Evolutionary conservation across 2,888 invertebrate species (phyloP).

Genomic region (Bedellia somnulentella): DNA sequence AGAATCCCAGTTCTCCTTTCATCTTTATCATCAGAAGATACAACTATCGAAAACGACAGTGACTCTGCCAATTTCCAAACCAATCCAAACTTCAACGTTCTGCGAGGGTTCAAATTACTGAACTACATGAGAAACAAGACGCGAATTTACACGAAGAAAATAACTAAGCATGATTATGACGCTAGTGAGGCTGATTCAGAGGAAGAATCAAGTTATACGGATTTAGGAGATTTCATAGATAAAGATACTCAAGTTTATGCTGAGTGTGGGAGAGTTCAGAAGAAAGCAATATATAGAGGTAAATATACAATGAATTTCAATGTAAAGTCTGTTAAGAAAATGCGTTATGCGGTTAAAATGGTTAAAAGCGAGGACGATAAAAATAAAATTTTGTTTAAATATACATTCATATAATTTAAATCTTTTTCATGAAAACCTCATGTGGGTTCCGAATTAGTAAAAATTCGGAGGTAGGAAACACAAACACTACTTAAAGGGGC

Average conservation of each 20-base stretch:
- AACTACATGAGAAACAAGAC: slow-evolving; percentile 29
- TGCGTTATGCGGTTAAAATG: too few relatives aligned
- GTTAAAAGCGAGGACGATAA: too few relatives aligned
- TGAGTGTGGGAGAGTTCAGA: slow-evolving; percentile 26
- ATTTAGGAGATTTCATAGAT: slow-evolving; percentile 13
- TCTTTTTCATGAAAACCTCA: too few relatives aligned
- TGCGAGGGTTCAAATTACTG: slow-evolving; percentile 40
- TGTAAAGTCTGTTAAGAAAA: too few relatives aligned
- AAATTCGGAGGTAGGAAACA: too few relatives aligned
- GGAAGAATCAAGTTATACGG: slow-evolving; percentile 6
- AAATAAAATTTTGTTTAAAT: too few relatives aligned
- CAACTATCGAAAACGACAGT: slow-evolving; percentile 17
- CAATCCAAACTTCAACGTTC: slow-evolving; percentile 38
- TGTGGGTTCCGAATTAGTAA: too few relatives aligned
- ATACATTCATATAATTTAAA: too few relatives aligned
- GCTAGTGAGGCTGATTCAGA: slow-evolving; percentile 14
- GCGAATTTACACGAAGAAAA: slow-evolving; percentile 15
- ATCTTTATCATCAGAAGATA: too few relatives aligned
- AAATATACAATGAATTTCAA: too few relatives aligned
- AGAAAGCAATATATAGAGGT: slow-evolving; percentile 10
- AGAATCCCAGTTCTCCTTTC: too few relatives aligned
- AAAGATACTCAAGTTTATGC: slow-evolving; percentile 22
- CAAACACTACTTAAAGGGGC: too few relatives aligned
- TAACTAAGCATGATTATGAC: slow-evolving; percentile 4
- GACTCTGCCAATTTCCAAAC: slow-evolving; percentile 34